phyloP scores from a whole-genome alignment of 2,888 invertebrate species.

The Apodemia hepburni region DNA sequence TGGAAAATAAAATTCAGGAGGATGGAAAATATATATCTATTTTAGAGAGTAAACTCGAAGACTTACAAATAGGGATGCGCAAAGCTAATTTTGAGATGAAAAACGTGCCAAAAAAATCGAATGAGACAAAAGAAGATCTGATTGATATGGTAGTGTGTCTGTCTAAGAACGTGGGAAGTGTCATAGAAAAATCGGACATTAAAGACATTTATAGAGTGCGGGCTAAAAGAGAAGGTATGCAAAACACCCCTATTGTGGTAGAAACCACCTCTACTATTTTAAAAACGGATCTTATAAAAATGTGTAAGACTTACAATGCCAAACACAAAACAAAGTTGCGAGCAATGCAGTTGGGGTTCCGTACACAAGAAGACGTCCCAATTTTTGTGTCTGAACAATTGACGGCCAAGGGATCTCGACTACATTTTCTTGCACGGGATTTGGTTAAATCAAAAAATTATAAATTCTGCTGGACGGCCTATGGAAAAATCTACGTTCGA shows the following conservation, averaged over 20 bases:
- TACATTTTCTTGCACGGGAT: slow-evolving; percentile 18
- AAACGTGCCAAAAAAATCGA: too few relatives aligned
- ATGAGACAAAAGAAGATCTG: too few relatives aligned
- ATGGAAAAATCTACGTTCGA: slow-evolving; percentile 23
- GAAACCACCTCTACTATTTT: slow-evolving; percentile 22
- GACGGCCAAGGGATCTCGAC: slow-evolving; percentile 21
- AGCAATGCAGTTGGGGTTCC: slow-evolving; percentile 29
- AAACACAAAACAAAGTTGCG: slow-evolving; percentile 26
- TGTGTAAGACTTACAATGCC: slow-evolving; percentile 29
- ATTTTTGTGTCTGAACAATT: too few relatives aligned
- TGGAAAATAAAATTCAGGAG: too few relatives aligned
- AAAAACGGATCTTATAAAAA: slow-evolving; percentile 26
- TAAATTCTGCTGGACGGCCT: slow-evolving; percentile 31
- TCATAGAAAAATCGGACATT: too few relatives aligned
- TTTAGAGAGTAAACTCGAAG: too few relatives aligned
- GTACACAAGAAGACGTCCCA: slow-evolving; percentile 23
- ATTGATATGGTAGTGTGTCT: too few relatives aligned
- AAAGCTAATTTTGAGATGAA: too few relatives aligned
- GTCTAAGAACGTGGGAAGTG: too few relatives aligned
- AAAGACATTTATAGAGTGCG: slow-evolving; percentile 21
- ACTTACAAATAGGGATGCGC: too few relatives aligned
- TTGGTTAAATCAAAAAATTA: slow-evolving; percentile 21
- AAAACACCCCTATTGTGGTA: slow-evolving; percentile 23
- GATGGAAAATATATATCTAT: too few relatives aligned
- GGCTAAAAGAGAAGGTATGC: slow-evolving; percentile 13